Base-by-base conservation (phyloP, 2,888 invertebrate species). In the Lochmaea crataegi region DNA sequence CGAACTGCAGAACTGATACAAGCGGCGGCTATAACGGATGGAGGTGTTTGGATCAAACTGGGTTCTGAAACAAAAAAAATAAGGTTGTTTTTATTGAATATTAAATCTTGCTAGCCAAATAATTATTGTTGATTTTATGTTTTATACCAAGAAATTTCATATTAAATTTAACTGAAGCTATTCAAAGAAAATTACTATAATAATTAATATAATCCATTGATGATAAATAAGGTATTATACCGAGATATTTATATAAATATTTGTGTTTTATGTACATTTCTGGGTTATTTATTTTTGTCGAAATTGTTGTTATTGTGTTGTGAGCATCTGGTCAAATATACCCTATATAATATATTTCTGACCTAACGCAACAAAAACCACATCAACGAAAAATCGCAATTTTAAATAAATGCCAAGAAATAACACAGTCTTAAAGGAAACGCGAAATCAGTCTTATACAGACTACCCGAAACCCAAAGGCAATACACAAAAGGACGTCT, bases 11-110 rank as follows among this genome's bases (percentile, higher is more conserved):
- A 92, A 58, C 91, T 90, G 69, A 94, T 89, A 83, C 93, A 92
- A 7, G 93, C 92, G 11, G 91, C 90, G 0, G 93, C 93, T 18
- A 93, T 90, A 82, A 93, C 83, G 0, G 94, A 94, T 38, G 94
- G 92, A 12, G 91, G 90, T 71, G 91, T 91, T 83, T 91, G 89
- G 76, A 93, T 90, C 82, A 94, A 91, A 79, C 91, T 91, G n/a
- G 92, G 91, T 86, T 94, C 94, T 93, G 90, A 48, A 87, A 88
- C 78, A 83, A 83, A 61, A 68, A 60, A 60, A n/a, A 14, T 38
- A 6, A 32, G 32, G 32, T 32, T 32, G 22, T 22, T 32, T 32
- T 32, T 32, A 32, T 32, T 6, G 6, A 32, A 32, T 32, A 7
- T 32, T 7, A 32, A 32, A 32, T 22, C 22, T 22, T 22, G 1